phyloP scores from a whole-genome alignment of 1,140 invertebrate genomes.

The Zaprionus ornatus region DNA sequence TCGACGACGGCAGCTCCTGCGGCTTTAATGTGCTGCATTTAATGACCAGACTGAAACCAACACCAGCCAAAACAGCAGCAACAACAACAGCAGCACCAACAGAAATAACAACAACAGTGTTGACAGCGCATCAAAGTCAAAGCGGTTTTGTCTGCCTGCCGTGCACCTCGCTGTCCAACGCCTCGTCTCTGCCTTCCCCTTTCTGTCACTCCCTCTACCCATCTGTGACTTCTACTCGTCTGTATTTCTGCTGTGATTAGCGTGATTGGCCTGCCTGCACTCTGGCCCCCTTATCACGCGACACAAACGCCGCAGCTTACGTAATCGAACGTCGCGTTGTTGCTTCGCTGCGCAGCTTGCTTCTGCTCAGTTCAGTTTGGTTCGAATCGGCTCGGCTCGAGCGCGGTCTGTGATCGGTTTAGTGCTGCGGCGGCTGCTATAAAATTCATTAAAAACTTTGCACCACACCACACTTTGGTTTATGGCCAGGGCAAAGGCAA shows the following conservation, averaged over 20 bases:
- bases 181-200: background rate
- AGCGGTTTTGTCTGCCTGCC: constrained; percentile 52
- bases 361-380: constrained; percentile 2
- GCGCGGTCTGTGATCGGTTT: constrained; percentile 43
- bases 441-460: constrained; percentile 81
- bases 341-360: background rate
- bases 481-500: constrained; percentile 35
- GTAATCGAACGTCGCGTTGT: constrained; percentile 42
- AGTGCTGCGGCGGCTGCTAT: constrained; percentile 63
- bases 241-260: constrained; percentile 54
- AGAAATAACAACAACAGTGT: constrained; percentile 12
- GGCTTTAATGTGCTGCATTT: constrained; percentile 79
- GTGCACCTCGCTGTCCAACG: constrained; percentile 21
- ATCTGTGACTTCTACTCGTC: background rate
- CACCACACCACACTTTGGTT: constrained; percentile 16
- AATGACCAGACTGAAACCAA: constrained; percentile 59
- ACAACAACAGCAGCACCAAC: constrained; percentile 26
- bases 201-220: too few species aligned
- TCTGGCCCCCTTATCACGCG: constrained; percentile 61
- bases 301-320: constrained; percentile 30
- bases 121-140: constrained; percentile 75
- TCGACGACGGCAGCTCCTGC: constrained; percentile 54
- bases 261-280: constrained; percentile 64
- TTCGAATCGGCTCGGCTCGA: constrained; percentile 15
- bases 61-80: constrained; percentile 38